phyloP scores from a whole-genome alignment of 2,888 invertebrate genomes.

The Arenicola marina region DNA sequence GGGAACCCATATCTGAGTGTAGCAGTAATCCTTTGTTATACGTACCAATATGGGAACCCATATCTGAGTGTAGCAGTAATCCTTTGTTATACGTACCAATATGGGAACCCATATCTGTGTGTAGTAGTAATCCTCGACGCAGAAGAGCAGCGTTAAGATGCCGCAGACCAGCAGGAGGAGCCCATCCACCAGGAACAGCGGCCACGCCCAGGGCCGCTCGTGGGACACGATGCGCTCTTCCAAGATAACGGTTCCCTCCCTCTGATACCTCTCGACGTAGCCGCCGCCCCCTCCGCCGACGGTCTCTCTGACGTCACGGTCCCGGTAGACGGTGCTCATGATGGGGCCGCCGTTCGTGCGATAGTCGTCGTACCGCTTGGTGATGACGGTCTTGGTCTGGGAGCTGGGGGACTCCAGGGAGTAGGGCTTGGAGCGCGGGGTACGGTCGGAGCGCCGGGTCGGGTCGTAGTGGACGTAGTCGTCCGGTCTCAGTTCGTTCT shows the following conservation, averaged over 20 bases:
- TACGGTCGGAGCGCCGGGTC: neutral
- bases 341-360: no score
- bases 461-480: neutral
- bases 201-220: slow-evolving; percentile 4
- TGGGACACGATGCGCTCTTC: slow-evolving; percentile 1
- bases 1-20: no score
- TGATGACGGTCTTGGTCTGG: neutral
- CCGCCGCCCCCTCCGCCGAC: no score
- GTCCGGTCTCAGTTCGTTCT: neutral
- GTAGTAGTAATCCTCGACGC: slow-evolving; percentile 3
- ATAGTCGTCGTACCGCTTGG: slow-evolving; percentile 1
- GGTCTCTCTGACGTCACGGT: no score
- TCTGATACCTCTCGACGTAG: no score
- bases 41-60: no score
- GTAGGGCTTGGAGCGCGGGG: neutral
- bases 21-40: no score
- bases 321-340: no score
- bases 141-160: slow-evolving; percentile 5
- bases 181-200: neutral
- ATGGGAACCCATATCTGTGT: neutral
- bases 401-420: neutral
- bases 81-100: slow-evolving; percentile 7
- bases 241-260: neutral
- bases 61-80: no score
- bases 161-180: slow-evolving; percentile 1